Base-by-base conservation (phyloP, 2,888 invertebrate genomes). In the Agapetus fuscipes region DNA sequence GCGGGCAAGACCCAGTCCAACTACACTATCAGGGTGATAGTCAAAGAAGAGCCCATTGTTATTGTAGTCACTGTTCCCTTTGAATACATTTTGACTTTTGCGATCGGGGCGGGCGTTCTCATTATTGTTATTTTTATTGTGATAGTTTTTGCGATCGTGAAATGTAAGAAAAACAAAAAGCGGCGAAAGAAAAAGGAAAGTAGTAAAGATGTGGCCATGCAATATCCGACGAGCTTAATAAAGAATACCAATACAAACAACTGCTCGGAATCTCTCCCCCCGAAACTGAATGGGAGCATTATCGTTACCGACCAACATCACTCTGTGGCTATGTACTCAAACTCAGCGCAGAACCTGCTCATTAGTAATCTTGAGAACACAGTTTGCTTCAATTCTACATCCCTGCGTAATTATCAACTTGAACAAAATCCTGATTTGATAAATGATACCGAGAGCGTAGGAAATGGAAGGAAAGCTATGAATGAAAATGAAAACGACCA, bases 381-480 rank as follows among this genome's bases (percentile, higher is more conserved):
- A 62, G 74, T 66, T 38, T 64, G 66, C 42, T 64, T 65, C 37
- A 72, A 78, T 54, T 79, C 78, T 35, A 68, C 74, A 2, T 62
- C 69, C 2, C 49, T 71, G 48, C 59, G 70, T 39, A 66, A 64
- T 46, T 72, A 69, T 50, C 64, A 60, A 45, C 48, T 56, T 52
- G 83, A 84, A 58, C 80, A 79, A 60, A 84, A 84, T 61, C 84
- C 84, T 38, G 84, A 85, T 63, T 70, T 85, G 57, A 81, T 85
- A 57, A 84, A 80, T 61, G 84, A 83, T 56, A 80, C 79, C 50
- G 82, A 82, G 63, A 78, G 68, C 48, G 69, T 71, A 1, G 71
- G 66, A 33, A 66, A 69, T 41, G 67, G 66, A 20, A 53, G 58
- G 49, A 61, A 56, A 51, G 59, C 58, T 33, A 55, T 55, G 14